These are phyloP conservation scores for Samia ricini DNA, from an alignment of 1,140 invertebrate species.

Conservation along the genomic window DNA sequence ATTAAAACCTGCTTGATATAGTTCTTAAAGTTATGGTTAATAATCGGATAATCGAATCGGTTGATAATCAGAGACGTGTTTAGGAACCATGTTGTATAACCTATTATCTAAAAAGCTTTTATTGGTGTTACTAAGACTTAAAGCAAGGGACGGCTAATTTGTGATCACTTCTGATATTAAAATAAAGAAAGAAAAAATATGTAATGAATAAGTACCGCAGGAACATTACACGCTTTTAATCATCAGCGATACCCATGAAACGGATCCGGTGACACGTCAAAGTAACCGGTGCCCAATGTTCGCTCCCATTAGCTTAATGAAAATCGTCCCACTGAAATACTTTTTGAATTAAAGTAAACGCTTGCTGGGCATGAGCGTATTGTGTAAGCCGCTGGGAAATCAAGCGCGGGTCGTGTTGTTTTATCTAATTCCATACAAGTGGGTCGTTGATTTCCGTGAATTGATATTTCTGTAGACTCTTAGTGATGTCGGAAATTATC, in stretches of 20 bases:
- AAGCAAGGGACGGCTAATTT: no score
- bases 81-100: no score
- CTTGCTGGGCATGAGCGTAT: constrained; percentile 21
- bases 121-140: no score
- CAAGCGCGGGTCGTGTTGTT: constrained; percentile 28
- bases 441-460: constrained; percentile 15
- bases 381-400: constrained; percentile 35
- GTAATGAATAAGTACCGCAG: no score
- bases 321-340: constrained; percentile 34
- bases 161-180: no score
- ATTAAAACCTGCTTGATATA: no score
- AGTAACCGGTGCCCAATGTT: constrained; percentile 20
- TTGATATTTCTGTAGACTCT: constrained; percentile 5
- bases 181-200: no score
- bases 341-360: constrained; percentile 41
- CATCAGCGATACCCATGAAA: constrained; percentile 2
- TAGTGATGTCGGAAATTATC: neutral
- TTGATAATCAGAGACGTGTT: no score
- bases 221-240: constrained; percentile 8
- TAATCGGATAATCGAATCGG: no score
- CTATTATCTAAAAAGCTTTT: no score
- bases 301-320: constrained; percentile 35
- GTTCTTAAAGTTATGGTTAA: no score
- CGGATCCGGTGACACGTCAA: constrained; percentile 14
- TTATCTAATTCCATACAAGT: constrained; percentile 29